Conservation (phyloP, 2,797 vertebrate genomes). For the Rhinatrema bivittatum region DNA sequence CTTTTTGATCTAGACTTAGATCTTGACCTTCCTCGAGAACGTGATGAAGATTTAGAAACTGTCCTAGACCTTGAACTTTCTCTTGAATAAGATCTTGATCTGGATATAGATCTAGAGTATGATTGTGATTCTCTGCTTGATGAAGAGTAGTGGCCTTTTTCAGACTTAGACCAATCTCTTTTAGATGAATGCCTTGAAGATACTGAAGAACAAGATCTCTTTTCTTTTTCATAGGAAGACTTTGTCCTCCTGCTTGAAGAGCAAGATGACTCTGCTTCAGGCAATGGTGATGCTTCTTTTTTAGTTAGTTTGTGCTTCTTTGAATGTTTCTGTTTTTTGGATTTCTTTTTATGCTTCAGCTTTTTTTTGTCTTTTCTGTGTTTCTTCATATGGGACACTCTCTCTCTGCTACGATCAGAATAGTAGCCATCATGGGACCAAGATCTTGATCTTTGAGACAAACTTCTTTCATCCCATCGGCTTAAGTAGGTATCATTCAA, state of each 20-base stretch:
- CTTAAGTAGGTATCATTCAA: constrained; percentile 69
- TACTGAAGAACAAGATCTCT: constrained; percentile 61
- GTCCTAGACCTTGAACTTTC: constrained; percentile 49
- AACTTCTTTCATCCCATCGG: constrained; percentile 82
- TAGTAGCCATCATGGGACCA: constrained; percentile 72
- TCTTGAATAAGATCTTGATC: constrained; percentile 57
- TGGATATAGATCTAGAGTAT: constrained; percentile 68
- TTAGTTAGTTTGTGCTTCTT: constrained; percentile 70
- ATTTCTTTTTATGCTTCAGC: constrained; percentile 83
- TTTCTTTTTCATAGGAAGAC: constrained; percentile 41
- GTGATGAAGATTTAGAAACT: constrained; percentile 22
- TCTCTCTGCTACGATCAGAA: constrained; percentile 63
- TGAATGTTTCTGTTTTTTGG: constrained; percentile 80
- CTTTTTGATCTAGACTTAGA: constrained; percentile 3
- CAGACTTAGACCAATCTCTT: constrained; percentile 61
- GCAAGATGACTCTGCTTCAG: constrained; percentile 56
- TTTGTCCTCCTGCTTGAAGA: constrained; percentile 60
- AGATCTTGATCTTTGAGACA: constrained; percentile 73
- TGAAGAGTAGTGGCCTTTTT: constrained; percentile 59
- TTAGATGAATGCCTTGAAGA: constrained; percentile 59
- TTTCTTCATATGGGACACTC: constrained; percentile 54
- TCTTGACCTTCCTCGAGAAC: constrained; percentile 3
- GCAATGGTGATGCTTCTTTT: constrained; percentile 36
- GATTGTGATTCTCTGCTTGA: constrained; percentile 66
- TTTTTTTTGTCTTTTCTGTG: constrained; percentile 83